Base-by-base conservation (phyloP, 2,797 vertebrate species). In the Pangasius larnaudii region DNA sequence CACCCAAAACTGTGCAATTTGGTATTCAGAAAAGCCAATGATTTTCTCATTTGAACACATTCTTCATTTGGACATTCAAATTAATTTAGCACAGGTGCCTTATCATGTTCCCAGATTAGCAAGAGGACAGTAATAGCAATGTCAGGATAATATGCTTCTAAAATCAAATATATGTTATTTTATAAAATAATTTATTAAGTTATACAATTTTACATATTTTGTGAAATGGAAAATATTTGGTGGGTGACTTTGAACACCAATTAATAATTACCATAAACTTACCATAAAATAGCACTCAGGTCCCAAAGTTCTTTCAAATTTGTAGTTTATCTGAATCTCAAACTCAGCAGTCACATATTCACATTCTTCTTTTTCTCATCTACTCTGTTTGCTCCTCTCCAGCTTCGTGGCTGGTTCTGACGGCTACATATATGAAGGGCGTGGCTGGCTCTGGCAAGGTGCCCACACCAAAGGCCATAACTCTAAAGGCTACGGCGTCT, bases 391-490 rank as follows among this genome's bases (percentile, higher is more conserved):
- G 39, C 87, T 4, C 27, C 88, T 72, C 27, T 22, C 1, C 87
- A 99, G 97, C 93, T 99, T 97, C 3, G 96, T 98, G 9, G 96
- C 95, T 3, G 98, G 98, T 1, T 96, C 96, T 0, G 97, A 99
- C 0, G 97, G 98, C 14, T 93, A 96, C 91, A 82, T 99, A 74
- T 98, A 99, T 56, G 95, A 97, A 91, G 98, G 98, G 0, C 95
- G 97, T 0, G 96, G 98, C 6, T 99, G 97, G 98, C 78, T 90
- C 65, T 94, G 95, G 96, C 94, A 88, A 2, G 97, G 98, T 0
- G 97, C 98, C 27, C 98, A 98, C 94, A 98, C 98, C 46, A 91
- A 75, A 0, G 96, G 97, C 18, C 92, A 98, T 93, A 99, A 99
- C 94, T 92, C 93, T 59, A 72, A 30, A 0, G 97, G 97, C 56